Evolutionary conservation across 1,140 invertebrate species (phyloP).

Genomic region (Gonatopus flavifemur): DNA sequence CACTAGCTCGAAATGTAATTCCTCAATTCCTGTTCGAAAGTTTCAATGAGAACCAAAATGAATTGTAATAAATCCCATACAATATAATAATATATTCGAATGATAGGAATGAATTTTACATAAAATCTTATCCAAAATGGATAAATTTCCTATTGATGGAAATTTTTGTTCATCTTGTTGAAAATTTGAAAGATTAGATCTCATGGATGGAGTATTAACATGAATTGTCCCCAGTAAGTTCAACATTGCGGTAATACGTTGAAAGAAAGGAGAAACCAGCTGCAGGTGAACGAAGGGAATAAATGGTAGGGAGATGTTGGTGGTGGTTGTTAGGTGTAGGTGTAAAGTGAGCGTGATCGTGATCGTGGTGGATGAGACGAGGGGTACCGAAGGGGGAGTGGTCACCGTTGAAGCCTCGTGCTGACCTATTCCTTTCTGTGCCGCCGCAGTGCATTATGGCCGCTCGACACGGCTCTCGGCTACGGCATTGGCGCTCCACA

Average conservation of each 20-base stretch:
- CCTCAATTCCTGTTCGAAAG: too few species aligned
- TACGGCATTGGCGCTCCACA: constrained; percentile 7
- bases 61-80: too few species aligned
- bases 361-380: constrained; percentile 42
- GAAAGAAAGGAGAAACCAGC: constrained; percentile 6
- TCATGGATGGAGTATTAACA: too few species aligned
- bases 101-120: too few species aligned
- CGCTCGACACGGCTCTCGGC: constrained; percentile 37
- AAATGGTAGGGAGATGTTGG: constrained; percentile 18
- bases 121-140: too few species aligned
- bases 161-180: too few species aligned
- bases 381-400: constrained; percentile 49
- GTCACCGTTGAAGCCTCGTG: constrained; percentile 48
- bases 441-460: constrained; percentile 53
- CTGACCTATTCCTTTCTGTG: constrained; percentile 56
- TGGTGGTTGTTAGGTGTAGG: constrained; percentile 39
- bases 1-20: too few species aligned
- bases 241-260: neutral
- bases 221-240: too few species aligned
- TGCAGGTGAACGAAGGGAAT: constrained; percentile 19
- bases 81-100: too few species aligned
- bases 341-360: constrained; percentile 50
- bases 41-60: too few species aligned
- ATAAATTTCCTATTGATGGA: too few species aligned
- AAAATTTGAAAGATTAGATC: too few species aligned